Evolutionary conservation across 2,113 vertebrate species (phyloP).

Genomic region (Hemiprocne comata): DNA sequence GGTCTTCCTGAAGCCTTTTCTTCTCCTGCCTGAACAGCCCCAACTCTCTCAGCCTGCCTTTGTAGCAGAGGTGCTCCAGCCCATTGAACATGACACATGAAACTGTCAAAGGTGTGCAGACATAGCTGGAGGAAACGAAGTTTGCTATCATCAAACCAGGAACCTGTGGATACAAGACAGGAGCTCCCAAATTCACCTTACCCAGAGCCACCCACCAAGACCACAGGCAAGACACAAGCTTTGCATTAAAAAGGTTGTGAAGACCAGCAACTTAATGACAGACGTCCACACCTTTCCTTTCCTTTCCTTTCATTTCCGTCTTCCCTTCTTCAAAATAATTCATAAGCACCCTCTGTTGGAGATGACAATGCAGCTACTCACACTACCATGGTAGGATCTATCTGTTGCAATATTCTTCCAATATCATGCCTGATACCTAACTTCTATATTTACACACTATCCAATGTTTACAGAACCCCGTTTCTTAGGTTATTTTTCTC

Average conservation of each 20-base stretch:
- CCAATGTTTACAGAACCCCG: neutral
- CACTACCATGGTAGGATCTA: rapidly evolving
- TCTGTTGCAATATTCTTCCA: neutral
- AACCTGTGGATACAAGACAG: neutral
- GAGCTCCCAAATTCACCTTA: neutral
- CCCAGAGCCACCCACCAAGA: neutral
- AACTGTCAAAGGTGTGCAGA: neutral
- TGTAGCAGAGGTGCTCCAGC: too few relatives aligned
- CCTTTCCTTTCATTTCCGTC: neutral
- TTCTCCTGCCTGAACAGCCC: too few relatives aligned
- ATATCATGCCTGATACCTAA: rapidly evolving
- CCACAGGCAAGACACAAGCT: neutral
- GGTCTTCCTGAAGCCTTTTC: too few relatives aligned
- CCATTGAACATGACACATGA: too few relatives aligned
- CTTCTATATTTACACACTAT: neutral
- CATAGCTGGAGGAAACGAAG: rapidly evolving
- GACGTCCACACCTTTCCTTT: too few relatives aligned
- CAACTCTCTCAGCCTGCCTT: too few relatives aligned
- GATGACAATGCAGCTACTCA: neutral
- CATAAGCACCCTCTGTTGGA: rapidly evolving
- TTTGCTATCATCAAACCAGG: neutral
- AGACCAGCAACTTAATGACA: neutral
- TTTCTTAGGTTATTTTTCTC: neutral
- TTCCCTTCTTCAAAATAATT: neutral
- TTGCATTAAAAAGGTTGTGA: neutral